Percentiles rank a stretch among this genome's conserved stretches.
These are phyloP conservation scores for Zapornia atra DNA, from an alignment of 2,113 vertebrate genomes.

Conservation along the genomic window DNA sequence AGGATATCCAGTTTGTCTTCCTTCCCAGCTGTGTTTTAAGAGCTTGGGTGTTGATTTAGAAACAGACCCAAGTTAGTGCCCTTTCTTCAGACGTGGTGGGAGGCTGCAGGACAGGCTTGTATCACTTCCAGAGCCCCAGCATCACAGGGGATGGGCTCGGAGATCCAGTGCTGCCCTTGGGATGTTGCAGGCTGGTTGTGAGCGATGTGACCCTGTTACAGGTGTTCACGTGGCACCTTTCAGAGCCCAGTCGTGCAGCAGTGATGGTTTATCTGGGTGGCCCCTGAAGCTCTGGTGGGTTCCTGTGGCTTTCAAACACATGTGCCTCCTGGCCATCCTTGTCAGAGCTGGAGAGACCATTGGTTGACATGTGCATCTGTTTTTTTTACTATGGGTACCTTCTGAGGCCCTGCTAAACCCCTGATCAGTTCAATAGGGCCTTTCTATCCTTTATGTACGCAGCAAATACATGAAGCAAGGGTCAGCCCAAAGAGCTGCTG, in stretches of 20 bases:
- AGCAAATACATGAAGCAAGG: background rate
- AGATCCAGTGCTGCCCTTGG: background rate
- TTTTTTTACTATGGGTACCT: background rate
- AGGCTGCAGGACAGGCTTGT: no score
- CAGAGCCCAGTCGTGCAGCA: no score
- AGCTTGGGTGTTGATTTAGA: background rate
- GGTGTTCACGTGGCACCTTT: background rate
- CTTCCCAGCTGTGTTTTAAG: background rate
- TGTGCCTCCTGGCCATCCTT: rapidly evolving
- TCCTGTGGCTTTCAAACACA: background rate
- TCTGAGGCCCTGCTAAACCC: background rate
- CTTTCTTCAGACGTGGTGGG: background rate
- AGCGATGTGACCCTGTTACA: background rate
- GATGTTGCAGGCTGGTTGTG: background rate
- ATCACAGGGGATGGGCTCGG: background rate
- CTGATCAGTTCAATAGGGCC: background rate
- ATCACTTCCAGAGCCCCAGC: background rate
- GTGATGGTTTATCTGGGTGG: background rate
- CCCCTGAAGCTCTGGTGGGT: background rate
- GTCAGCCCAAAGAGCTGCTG: background rate
- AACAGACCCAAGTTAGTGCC: background rate
- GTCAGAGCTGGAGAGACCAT: background rate
- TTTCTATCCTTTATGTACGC: background rate
- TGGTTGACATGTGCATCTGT: no score
- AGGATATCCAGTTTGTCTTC: background rate